phyloP scores from a whole-genome alignment of 92 coral and sea anemone genomes.

The Micromussa lordhowensis region DNA sequence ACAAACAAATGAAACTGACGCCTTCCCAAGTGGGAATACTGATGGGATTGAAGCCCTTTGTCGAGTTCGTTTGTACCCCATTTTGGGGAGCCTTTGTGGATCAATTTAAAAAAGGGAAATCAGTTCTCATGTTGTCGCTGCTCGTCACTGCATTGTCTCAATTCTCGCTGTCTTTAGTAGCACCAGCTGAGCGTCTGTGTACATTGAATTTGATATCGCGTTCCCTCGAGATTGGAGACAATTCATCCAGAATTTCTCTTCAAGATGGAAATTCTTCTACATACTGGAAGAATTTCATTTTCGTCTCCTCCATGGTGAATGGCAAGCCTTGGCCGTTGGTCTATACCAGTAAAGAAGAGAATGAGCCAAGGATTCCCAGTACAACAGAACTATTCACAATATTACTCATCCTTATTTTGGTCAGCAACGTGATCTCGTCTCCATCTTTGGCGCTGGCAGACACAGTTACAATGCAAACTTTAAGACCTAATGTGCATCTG shows the following conservation, averaged over 20 bases:
- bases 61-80: conserved; percentile 59
- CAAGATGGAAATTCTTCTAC: not conserved
- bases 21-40: conserved; percentile 68
- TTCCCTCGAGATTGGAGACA: not conserved
- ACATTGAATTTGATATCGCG: conserved; percentile 12
- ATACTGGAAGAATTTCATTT: conserved; percentile 18
- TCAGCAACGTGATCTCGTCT: conserved; percentile 78
- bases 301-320: conserved; percentile 28
- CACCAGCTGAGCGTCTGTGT: conserved; percentile 62
- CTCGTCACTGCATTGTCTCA: conserved; percentile 49
- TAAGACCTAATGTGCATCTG: conserved; percentile 68
- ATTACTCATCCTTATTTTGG: conserved; percentile 63
- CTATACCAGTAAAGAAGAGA: conserved; percentile 23
- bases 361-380: conserved; percentile 1
- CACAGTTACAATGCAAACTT: conserved; percentile 71
- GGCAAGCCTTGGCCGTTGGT: conserved; percentile 66
- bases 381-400: conserved; percentile 53
- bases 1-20: conserved; percentile 60
- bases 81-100: conserved; percentile 65
- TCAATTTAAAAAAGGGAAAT: conserved; percentile 49
- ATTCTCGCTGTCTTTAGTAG: conserved; percentile 60
- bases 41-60: conserved; percentile 68
- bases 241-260: not conserved
- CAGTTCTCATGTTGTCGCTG: conserved; percentile 50
- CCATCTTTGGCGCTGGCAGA: conserved; percentile 83